Conservation (phyloP, 2,113 vertebrate genomes). For the Melanocharis versteri region DNA sequence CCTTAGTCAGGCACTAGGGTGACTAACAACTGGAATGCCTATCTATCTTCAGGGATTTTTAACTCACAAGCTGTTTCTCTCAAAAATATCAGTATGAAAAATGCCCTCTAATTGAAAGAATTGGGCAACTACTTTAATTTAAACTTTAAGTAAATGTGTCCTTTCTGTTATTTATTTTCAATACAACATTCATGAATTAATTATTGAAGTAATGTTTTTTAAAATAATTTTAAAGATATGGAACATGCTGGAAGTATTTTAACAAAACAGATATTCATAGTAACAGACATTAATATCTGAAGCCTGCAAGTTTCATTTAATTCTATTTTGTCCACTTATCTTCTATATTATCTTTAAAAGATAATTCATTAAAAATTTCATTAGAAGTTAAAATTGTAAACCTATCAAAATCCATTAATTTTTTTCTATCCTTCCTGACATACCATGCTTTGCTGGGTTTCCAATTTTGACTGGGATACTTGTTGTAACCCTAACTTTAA, state of each 20-base stretch:
- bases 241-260: not conserved
- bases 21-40: not conserved
- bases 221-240: not conserved
- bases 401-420: not conserved
- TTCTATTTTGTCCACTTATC: not conserved
- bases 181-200: not conserved
- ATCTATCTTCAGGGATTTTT: not conserved
- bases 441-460: not conserved
- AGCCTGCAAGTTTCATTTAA: not conserved
- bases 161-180: not conserved
- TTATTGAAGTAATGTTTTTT: not conserved
- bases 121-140: not conserved
- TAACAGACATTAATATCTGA: not conserved
- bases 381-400: not conserved
- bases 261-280: not conserved
- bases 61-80: not conserved
- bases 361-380: no score
- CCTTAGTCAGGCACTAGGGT: not conserved
- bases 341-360: not conserved
- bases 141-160: not conserved
- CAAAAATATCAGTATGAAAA: not conserved
- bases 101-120: not conserved
- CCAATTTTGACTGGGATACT: not conserved
- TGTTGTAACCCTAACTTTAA: not conserved
- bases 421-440: not conserved